These are phyloP conservation scores for Xestia c-nigrum DNA, from an alignment of 2,888 invertebrate species.

Conservation along the genomic window DNA sequence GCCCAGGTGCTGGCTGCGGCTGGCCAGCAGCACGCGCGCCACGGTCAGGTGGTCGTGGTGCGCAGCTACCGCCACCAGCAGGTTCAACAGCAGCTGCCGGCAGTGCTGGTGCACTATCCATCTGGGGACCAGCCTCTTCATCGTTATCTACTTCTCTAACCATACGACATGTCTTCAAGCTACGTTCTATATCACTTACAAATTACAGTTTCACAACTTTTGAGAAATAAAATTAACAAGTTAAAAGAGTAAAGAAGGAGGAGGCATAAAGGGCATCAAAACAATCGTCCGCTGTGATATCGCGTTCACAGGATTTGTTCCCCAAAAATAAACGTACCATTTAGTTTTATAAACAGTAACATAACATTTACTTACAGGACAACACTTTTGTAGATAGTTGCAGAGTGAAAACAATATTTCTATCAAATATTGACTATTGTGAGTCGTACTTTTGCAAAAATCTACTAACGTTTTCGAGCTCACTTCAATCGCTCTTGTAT, in stretches of 20 bases:
- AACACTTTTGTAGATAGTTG: not conserved
- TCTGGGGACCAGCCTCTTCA: slow-evolving; percentile 76
- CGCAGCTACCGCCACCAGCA: slow-evolving; percentile 96
- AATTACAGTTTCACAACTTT: not conserved
- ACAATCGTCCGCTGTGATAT: not conserved
- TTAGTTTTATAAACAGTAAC: not conserved
- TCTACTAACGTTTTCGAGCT: too few relatives aligned
- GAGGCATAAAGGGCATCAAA: not conserved
- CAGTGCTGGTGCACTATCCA: slow-evolving; percentile 98
- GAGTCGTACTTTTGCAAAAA: too few relatives aligned
- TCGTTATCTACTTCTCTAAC: not conserved
- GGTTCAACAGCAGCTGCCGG: slow-evolving; percentile 97
- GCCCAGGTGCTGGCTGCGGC: slow-evolving; percentile 94
- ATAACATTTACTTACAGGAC: not conserved
- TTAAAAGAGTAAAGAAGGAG: not conserved
- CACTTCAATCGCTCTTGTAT: too few relatives aligned
- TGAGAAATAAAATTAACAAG: not conserved
- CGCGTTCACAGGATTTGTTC: not conserved
- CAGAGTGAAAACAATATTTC: too few relatives aligned
- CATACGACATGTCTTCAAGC: not conserved
- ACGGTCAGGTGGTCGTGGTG: slow-evolving; percentile 97
- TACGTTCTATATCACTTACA: not conserved
- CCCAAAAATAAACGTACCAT: not conserved
- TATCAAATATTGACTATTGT: too few relatives aligned
- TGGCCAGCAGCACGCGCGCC: slow-evolving; percentile 95